Conservation (phyloP, 1,140 invertebrate species). For the Holotrichia oblita region DNA sequence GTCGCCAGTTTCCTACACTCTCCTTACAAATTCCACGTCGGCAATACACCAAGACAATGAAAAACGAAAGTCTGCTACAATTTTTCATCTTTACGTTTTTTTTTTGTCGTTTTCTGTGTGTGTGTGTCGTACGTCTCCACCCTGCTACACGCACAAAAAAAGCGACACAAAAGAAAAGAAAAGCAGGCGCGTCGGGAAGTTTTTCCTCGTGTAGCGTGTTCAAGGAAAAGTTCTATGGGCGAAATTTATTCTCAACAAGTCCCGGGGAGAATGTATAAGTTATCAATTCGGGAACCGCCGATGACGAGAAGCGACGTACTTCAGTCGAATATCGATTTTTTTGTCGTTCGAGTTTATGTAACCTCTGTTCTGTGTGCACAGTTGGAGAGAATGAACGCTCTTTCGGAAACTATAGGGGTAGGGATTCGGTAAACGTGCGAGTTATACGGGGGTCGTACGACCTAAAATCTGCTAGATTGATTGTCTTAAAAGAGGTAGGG, state of each 20-base stretch:
- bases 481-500: too few species aligned
- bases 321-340: neutral
- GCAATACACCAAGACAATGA: neutral
- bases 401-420: neutral
- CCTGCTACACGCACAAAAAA: neutral
- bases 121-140: constrained; percentile 5
- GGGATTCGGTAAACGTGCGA: neutral
- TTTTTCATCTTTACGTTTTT: constrained; percentile 7
- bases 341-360: neutral
- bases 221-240: neutral
- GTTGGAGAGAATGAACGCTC: neutral
- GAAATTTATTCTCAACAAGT: constrained; percentile 21
- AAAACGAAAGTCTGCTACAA: neutral
- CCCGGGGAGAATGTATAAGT: constrained; percentile 15
- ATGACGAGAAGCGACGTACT: constrained; percentile 3
- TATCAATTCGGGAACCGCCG: constrained; percentile 3
- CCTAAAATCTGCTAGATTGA: too few species aligned
- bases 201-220: neutral
- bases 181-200: neutral
- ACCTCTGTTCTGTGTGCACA: neutral
- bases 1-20: neutral
- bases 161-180: constrained; percentile 11
- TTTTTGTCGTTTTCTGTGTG: neutral
- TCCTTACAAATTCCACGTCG: neutral
- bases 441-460: neutral